Conservation (phyloP, 2,888 invertebrate genomes). For the Drosophila birchii region DNA sequence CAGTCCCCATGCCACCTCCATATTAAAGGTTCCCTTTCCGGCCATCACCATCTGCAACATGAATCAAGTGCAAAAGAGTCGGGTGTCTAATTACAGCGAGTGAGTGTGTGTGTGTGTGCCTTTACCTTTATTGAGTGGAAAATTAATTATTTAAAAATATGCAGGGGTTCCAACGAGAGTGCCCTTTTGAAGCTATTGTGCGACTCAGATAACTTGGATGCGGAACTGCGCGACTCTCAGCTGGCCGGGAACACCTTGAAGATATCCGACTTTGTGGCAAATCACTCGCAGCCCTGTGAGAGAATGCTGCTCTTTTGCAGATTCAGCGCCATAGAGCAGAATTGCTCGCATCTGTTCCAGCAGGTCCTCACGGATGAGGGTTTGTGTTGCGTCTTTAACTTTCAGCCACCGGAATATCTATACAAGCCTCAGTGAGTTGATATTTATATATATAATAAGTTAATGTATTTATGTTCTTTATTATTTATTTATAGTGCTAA, state of each 20-base stretch:
- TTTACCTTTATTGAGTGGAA: background rate
- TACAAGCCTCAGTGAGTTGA: conserved; percentile 59
- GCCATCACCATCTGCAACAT: conserved; percentile 94
- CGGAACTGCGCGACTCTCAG: background rate
- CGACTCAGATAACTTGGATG: conserved; percentile 36
- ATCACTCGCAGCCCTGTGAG: conserved; percentile 70
- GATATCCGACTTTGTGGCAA: conserved; percentile 63
- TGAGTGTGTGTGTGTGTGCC: conserved; percentile 37
- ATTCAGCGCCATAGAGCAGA: conserved; percentile 87
- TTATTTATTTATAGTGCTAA: conserved; percentile 1
- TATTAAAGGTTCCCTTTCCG: conserved; percentile 91
- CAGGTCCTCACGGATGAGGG: conserved; percentile 93
- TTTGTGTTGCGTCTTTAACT: conserved; percentile 93
- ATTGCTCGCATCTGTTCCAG: conserved; percentile 90
- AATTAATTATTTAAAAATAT: conserved; percentile 1
- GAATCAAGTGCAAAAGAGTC: conserved; percentile 90
- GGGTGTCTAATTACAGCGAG: conserved; percentile 86
- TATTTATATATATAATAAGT: background rate
- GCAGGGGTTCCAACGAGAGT: conserved; percentile 64
- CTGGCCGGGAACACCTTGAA: conserved; percentile 53
- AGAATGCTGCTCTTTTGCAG: conserved; percentile 87
- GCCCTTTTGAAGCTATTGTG: conserved; percentile 65
- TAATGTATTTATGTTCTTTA: background rate
- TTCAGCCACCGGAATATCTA: conserved; percentile 86
- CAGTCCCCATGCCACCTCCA: conserved; percentile 89